Evolutionary conservation across 2,888 invertebrate species (phyloP), one percentile per base, ranked within the genome.

Genomic region (Eilema depressum): DNA sequence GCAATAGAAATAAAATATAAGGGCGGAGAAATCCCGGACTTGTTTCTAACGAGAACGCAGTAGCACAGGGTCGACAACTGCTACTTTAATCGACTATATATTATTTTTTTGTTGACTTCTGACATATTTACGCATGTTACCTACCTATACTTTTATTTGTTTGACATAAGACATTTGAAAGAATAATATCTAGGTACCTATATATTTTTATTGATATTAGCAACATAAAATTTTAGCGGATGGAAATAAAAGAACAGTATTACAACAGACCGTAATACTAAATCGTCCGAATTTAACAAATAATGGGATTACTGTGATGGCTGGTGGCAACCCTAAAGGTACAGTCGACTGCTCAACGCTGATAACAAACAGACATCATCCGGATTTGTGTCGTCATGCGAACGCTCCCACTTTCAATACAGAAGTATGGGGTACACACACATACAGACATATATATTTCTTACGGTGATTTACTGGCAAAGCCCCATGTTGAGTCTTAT

Each of bases 281-380:
- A 92, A 92, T 91, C 86, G 90, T 88, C 86, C 86, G 88, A 83
- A 86, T 85, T 84, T 86, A 81, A 89, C 89, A 91, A 92, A 91
- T 92, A 93, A 94, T 89, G 85, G 89, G 93, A 94, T 93, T 92
- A 92, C 84, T 73, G 80, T 62, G 75, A 85, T 82, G 79, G 83
- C 82, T 85, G 83, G 84, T 84, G 84, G 88, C 89, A 91, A 80
- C 93, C 93, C 91, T 91, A 83, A 84, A 82, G 80, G 86, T 86
- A 85, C 88, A 89, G 89, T 86, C 90, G 93, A 92, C 90, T 95
- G 95, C 94, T 89, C 91, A 89, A 86, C 88, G 91, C 94, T 93
- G 95, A 95, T 95, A 95, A 95, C 94, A 94, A 93, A 94, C 93
- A 94, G 92, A 92, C 93, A 93, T 93, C 92, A 95, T 93, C 94